Percentiles rank a stretch among this genome's conserved stretches.
Conservation (phyloP, 2,113 vertebrate genomes). For the Apodemus sylvaticus region DNA sequence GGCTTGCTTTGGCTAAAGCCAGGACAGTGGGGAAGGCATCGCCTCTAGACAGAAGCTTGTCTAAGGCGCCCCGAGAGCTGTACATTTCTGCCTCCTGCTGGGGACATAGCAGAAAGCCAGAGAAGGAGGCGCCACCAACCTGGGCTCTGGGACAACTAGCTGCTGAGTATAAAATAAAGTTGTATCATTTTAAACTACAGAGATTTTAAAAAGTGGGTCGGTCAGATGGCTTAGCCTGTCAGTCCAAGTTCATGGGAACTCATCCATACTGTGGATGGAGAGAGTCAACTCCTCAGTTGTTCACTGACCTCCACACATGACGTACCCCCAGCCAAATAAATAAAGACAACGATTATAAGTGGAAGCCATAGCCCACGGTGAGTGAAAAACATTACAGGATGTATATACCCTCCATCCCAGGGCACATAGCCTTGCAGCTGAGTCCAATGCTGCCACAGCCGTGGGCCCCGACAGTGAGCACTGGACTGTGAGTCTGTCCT, state of each 20-base stretch:
- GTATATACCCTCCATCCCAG: neutral
- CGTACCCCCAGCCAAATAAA: neutral
- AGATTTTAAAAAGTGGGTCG: neutral
- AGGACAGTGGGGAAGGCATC: neutral
- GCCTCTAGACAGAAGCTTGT: neutral
- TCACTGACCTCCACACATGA: neutral
- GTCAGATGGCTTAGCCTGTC: neutral
- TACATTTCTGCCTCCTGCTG: neutral
- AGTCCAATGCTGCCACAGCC: fast-evolving
- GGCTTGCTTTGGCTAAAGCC: neutral
- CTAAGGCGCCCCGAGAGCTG: neutral
- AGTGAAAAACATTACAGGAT: neutral
- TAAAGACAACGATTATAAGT: neutral
- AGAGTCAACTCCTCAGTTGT: neutral
- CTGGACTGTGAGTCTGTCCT: no score
- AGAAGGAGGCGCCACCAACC: neutral
- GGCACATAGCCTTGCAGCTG: fast-evolving
- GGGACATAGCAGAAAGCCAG: neutral
- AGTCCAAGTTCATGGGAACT: neutral
- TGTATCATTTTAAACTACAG: neutral
- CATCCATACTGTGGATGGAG: neutral
- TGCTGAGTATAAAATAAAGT: neutral
- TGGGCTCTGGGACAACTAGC: neutral
- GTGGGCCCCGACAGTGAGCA: neutral
- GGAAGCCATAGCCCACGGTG: neutral